Percentiles rank a stretch among this genome's conserved stretches.
Conservation (phyloP, 2,113 vertebrate species). For the Austrofundulus limnaeus region DNA sequence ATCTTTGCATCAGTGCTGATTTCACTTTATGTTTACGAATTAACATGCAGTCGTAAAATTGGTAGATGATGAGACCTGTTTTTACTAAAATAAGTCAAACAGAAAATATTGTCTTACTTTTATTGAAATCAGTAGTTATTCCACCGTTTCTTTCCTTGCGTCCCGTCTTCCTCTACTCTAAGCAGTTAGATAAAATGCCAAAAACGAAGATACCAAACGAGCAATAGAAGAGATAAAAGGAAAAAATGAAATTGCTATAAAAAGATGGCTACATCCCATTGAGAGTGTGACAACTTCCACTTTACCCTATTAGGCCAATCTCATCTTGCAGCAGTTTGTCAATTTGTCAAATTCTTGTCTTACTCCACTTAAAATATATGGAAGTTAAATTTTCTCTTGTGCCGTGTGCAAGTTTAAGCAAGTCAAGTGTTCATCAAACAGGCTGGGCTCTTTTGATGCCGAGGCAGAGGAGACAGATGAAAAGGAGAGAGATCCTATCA, state of each 20-base stretch:
- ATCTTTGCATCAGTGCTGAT: too few relatives aligned
- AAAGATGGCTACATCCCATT: constrained; percentile 29
- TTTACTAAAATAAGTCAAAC: too few relatives aligned
- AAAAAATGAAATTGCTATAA: constrained; percentile 22
- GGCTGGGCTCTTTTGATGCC: constrained; percentile 67
- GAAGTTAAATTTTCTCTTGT: constrained; percentile 61
- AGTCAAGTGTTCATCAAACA: constrained; percentile 69
- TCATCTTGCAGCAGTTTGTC: constrained; percentile 57
- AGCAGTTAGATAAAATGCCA: not conserved
- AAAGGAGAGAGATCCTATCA: constrained; percentile 72
- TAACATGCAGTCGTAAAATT: too few relatives aligned
- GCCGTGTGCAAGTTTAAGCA: constrained; percentile 58
- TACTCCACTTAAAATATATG: constrained; percentile 52
- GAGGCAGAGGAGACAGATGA: constrained; percentile 67
- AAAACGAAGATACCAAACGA: not conserved
- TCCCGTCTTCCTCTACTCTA: not conserved
- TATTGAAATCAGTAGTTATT: not conserved
- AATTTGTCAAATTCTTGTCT: constrained; percentile 47
- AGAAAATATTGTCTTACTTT: too few relatives aligned
- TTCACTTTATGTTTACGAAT: too few relatives aligned
- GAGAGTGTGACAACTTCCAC: constrained; percentile 26
- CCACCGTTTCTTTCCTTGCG: not conserved
- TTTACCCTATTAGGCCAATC: constrained; percentile 57
- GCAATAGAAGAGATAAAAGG: constrained; percentile 18
- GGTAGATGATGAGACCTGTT: too few relatives aligned